Base-by-base conservation (phyloP, 2,113 vertebrate species). In the Meles meles region DNA sequence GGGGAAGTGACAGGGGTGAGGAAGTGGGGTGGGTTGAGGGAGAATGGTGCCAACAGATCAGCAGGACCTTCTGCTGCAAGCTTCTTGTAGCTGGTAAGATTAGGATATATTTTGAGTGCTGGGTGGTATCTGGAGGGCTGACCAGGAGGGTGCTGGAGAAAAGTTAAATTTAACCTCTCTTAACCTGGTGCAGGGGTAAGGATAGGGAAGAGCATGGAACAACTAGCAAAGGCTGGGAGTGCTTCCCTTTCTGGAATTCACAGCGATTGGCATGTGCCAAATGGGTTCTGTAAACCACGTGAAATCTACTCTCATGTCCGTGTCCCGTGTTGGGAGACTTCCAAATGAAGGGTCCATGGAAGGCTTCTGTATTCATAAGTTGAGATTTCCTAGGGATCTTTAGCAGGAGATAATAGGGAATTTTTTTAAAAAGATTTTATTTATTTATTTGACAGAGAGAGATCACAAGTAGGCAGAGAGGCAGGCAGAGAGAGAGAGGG, bases 81-180 rank as follows among this genome's bases (percentile, higher is more conserved):
- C 44, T 47, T 87, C 91, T 69, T 72, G 12, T 15, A 52, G 65
- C 72, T 82, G 77, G n/a, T 67, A 61, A 81, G 90, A 52, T 69
- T 39, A 67, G 83, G 57, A 63, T 87, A 25, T 59, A 52, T 81
- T 74, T 72, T 65, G 83, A 97, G 76, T 52, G 21, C 88, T 8
- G 44, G 74, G 44, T 18, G 42, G 49, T n/a, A 23, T 90, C 34
- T 89, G 61, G 87, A 92, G 84, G 86, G 39, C 72, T 83, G 52
- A 69, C 59, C 6, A 14, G 57, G 42, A 93, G 74, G 76, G 69
- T 65, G 47, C 81, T 81, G 34, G 67, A 81, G 63, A 81, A 92
- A 92, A 57, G 84, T 94, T 88, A 90, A 87, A 61, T 90, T 83
- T 87, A 90, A 96, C 82, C n/a, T 79, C 91, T 93, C 76, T 87